Evolutionary conservation across 2,888 invertebrate genomes (phyloP), one percentile per base, ranked within the genome.

Genomic region (Aspidiotus rigidus): DNA sequence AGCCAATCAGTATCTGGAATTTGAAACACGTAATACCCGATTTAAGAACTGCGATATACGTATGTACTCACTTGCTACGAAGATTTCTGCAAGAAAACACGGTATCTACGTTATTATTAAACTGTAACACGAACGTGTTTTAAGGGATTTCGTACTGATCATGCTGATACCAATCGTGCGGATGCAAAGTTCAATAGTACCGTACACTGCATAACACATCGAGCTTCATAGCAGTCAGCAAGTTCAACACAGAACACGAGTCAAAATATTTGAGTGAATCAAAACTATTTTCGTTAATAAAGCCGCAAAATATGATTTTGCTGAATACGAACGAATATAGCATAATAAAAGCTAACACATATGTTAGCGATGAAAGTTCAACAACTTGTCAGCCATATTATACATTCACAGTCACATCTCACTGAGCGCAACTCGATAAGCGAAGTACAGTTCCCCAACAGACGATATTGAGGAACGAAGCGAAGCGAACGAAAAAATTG

Each of bases 381-480:
- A 64, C 64, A 64, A 64, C 55, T 64, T 64, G 64, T 64, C 64
- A 64, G 64, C 64, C 64, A 64, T 64, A 54, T 64, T 64, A 64
- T 54, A 54, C 62, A 62, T 62, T 28, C 28, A 28, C 28, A 28
- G 28, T 28, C 28, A 28, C 28, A 28, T 28, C 28, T 28, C 28
- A 28, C 28, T 28, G 28, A 28, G 28, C 28, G 28, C 28, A 28
- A 28, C 28, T 28, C 28, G 28, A 28, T 28, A 28, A 28, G 28
- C 28, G 28, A 28, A 28, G 28, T 28, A 28, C 28, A 28, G 28
- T 28, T 28, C 28, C 28, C 28, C 28, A 28, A 28, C 28, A 28
- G 28, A 28, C 28, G 28, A 28, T 28, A n/a, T n/a, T n/a, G 28
- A 28, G 28, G 28, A 28, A 28, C 28, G 28, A 28, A 28, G 28